Evolutionary conservation across 2,113 vertebrate species (phyloP), one percentile per base, ranked within the genome.

Genomic region (Cygnus buccinator): DNA sequence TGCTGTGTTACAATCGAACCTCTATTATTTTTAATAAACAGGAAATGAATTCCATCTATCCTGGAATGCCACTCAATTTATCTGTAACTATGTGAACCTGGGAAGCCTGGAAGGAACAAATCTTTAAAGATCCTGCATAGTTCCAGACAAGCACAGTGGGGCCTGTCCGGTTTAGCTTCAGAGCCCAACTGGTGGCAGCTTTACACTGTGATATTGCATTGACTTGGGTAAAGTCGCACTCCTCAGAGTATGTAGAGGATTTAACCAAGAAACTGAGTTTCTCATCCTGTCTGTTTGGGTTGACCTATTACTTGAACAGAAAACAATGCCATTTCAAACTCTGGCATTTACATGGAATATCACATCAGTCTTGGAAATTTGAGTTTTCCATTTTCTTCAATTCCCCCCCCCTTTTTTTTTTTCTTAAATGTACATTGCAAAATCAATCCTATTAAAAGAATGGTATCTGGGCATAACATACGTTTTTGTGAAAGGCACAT

Each of bases 1-100:
- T 37, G 28, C 67, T 54, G 25, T 3, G 22, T 58, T 87, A 79
- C 23, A 52, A 11, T 33, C n/a, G 73, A 93, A 82, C 73, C 28
- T 76, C 63, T 86, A 37, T 93, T 89, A 81, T 81, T 97, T 97
- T 96, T 95, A 96, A 96, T 97, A 79, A 94, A 94, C 92, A 90
- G n/a, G 84, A 89, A 92, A 73, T 41, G 72, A 87, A 97, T 93
- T 95, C 90, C 94, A 85, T 57, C 31, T 0, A 0, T 57, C 23
- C 70, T 95, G 95, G 95, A 95, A 95, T 95, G 83, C 84, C 76
- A 62, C 68, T 90, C 91, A 80, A n/a, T 91, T 88, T 81, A 29
- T 77, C 52, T 68, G 86, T 92, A 87, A 72, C 86, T 70, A 58
- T 46, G 85, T 29, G 21, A 95, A 67, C 41, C n/a, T 14, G 10